Evolutionary conservation across 2,888 invertebrate genomes (phyloP), one percentile per base, ranked within the genome.

Genomic region (Leptopilina drosophilae): DNA sequence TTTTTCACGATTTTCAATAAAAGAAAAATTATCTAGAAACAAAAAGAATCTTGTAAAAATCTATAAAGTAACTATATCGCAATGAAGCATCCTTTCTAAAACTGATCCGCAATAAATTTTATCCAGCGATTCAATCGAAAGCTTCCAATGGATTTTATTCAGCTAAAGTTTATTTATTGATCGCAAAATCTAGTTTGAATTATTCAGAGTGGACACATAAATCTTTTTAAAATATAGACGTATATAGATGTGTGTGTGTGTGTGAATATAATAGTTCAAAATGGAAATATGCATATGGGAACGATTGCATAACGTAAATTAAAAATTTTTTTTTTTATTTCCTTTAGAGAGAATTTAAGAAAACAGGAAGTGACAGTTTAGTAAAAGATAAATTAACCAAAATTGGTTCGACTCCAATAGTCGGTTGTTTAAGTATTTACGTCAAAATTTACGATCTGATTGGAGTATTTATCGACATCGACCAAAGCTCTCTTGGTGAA

Each of bases 401-500:
- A n/a, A 42, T 42, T 14, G 62, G 8, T 62, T 15, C 62, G 12
- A 49, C 12, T 49, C 2, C 9, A 20, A 46, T 46, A 46, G 14
- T 69, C 53, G 53, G 12, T 73, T 53, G 33, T 14, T 73, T 56
- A 73, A 73, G 73, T 73, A 73, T 73, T 73, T 33, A 73, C 56
- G 33, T 73, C 73, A 56, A 73, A 73, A 33, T 73, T 73, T 73
- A 73, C 73, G 56, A 73, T 73, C 73, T 73, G 56, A 73, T 73
- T 73, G 73, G n/a, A 26, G 33, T 73, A 73, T 73, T 73, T 73
- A 73, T 73, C 73, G 73, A 33, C 73, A 73, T 33, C 53, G 26
- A 5, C 33, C 56, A 26, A 73, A 56, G 33, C 73, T 73, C 53
- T 49, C 73, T 33, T 56, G 11, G 33, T 56, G 53, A 73, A 73